These are phyloP conservation scores for Diarsia dahlii DNA, from an alignment of 2,888 invertebrate species.

Conservation along the genomic window DNA sequence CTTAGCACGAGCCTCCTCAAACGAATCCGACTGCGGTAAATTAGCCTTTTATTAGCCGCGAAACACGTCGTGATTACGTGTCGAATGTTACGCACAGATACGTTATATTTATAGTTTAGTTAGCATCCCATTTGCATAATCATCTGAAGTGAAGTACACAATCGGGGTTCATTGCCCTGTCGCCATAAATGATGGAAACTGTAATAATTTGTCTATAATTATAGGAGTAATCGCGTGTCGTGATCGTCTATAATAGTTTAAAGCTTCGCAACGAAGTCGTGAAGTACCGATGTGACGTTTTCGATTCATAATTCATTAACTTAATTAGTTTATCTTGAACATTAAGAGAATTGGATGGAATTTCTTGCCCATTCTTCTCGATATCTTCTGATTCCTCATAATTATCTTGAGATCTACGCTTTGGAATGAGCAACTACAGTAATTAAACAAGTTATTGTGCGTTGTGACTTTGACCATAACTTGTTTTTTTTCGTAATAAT, in stretches of 20 bases:
- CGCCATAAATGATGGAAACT: background rate
- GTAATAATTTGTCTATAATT: constrained; percentile 5
- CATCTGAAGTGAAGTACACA: constrained; percentile 29
- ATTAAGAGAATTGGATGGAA: no score
- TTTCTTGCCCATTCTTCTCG: no score
- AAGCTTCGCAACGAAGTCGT: background rate
- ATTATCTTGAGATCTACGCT: no score
- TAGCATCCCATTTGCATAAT: constrained; percentile 48
- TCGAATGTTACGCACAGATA: constrained; percentile 23
- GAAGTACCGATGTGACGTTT: background rate
- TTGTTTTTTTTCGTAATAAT: no score
- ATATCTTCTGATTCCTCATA: no score
- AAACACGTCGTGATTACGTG: constrained; percentile 37
- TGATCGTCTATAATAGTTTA: background rate
- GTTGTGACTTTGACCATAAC: no score
- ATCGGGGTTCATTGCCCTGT: constrained; percentile 35
- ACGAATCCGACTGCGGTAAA: constrained; percentile 19
- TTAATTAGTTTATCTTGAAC: no score
- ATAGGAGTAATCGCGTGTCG: background rate
- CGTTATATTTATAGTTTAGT: constrained; percentile 17
- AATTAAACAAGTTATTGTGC: no score
- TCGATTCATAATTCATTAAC: no score
- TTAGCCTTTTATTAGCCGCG: constrained; percentile 29
- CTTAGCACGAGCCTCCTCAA: constrained; percentile 5
- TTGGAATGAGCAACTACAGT: no score